Conservation (phyloP, 2,888 invertebrate species). For the Heliconius charithonia region DNA sequence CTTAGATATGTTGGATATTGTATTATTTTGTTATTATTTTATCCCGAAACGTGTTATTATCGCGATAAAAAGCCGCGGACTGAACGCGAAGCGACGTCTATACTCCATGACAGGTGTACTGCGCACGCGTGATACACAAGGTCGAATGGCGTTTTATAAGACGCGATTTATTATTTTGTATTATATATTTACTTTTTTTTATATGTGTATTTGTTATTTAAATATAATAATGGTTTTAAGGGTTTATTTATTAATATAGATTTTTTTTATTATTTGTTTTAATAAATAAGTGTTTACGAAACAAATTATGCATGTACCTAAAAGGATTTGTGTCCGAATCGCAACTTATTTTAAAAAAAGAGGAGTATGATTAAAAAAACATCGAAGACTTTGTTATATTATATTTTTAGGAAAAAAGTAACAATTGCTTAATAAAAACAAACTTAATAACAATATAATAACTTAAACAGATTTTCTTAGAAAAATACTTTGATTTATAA, state of each 20-base stretch:
- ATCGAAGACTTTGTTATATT: too few relatives aligned
- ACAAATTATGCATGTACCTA: background rate
- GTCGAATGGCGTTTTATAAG: slow-evolving; percentile 55
- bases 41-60: slow-evolving; percentile 38
- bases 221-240: background rate
- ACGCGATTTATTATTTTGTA: slow-evolving; percentile 18
- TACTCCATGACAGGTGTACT: slow-evolving; percentile 55
- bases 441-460: slow-evolving; percentile 14
- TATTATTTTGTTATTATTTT: slow-evolving; percentile 35
- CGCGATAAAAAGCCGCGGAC: slow-evolving; percentile 68
- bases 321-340: background rate
- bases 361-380: background rate
- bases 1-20: slow-evolving; percentile 5
- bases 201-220: background rate
- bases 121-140: slow-evolving; percentile 71
- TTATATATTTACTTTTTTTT: background rate
- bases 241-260: slow-evolving; percentile 1
- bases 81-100: slow-evolving; percentile 52
- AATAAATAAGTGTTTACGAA: background rate
- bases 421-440: slow-evolving; percentile 4
- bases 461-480: background rate
- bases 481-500: background rate
- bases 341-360: background rate
- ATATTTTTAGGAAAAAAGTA: background rate
- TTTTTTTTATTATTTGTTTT: background rate